Evolutionary conservation across 1,140 invertebrate genomes (phyloP), one percentile per base, ranked within the genome.

Genomic region (Mactra quadrangularis): DNA sequence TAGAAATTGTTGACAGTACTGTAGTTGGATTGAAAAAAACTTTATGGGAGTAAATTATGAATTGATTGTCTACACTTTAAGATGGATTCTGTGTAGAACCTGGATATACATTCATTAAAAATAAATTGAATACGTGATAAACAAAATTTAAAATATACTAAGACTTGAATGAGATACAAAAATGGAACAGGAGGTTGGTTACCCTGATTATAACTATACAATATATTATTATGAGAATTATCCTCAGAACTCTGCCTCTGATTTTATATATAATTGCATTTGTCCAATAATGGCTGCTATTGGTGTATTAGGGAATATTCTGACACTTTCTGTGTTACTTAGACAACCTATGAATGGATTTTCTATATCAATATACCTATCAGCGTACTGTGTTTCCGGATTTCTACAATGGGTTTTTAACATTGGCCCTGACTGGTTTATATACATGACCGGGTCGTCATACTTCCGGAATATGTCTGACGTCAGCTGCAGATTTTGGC

Each of bases 401-500:
- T 45, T 64, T 2, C 22, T 64, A 0, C 41, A 33, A 25, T 64
- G 60, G 33, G 31, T 45, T 6, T 33, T 64, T 13, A 41, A 41
- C 4, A 45, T 64, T 35, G 29, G 29, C 2, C 60, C 31, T 9
- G 38, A 57, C 52, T 53, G 50, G 70, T 15, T 72, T 17, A 15
- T 55, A 19, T 25, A 57, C 70, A 38, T 31, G 17, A 7, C 38
- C 2, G 60, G 47, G 22, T 57, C 15, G 15, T 15, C 25, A 33
- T 19, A 85, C 70, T 83, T 89, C 15, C 72, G 78, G 0, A 77
- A 62, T 15, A 50, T 87, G 7, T 83, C 84, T 7, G 87, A 89
- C 53, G 82, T 81, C 64, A 78, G 83, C 3, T 91, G 90, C 50
- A 77, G 87, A 13, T 45, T 90, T 19, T 90, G 86, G 85, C 85